These are phyloP conservation scores for Rhegmatorhina hoffmannsi DNA, from an alignment of 2,113 vertebrate genomes.

Conservation along the genomic window DNA sequence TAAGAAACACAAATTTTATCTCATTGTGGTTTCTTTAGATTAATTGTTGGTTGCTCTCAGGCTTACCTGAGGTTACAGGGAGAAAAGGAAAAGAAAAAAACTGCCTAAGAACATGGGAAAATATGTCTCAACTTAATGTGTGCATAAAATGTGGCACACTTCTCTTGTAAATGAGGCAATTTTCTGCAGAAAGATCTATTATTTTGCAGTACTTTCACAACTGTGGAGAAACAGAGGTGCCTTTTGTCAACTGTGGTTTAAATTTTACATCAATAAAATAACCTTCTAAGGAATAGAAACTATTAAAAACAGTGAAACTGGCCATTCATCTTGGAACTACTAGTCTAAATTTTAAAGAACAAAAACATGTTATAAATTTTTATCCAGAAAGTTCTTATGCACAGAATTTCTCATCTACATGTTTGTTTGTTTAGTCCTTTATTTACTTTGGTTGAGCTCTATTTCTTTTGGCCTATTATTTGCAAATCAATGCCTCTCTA, in stretches of 20 bases:
- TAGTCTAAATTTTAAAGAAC: slow-evolving; percentile 37
- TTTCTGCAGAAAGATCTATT: background rate
- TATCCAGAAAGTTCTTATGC: slow-evolving; percentile 11
- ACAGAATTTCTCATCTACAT: slow-evolving; percentile 42
- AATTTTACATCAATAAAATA: background rate
- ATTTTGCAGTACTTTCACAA: background rate
- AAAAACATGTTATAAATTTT: slow-evolving; percentile 15
- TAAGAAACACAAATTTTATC: background rate
- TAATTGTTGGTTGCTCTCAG: background rate
- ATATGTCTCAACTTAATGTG: background rate
- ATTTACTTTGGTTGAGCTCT: background rate
- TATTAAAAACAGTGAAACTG: slow-evolving; percentile 8
- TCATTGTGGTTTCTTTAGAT: background rate
- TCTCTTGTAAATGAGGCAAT: background rate
- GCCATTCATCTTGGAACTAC: slow-evolving; percentile 1
- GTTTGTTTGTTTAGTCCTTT: background rate
- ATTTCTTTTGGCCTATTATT: slow-evolving; percentile 3
- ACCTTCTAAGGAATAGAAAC: background rate
- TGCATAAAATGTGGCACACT: background rate
- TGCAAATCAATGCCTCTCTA: background rate
- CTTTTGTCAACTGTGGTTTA: background rate
- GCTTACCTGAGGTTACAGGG: background rate
- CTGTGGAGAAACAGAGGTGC: background rate
- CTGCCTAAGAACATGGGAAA: background rate
- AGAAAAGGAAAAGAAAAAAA: background rate